phyloP scores from a whole-genome alignment of 1,140 invertebrate species.

The Chymomyza costata region DNA sequence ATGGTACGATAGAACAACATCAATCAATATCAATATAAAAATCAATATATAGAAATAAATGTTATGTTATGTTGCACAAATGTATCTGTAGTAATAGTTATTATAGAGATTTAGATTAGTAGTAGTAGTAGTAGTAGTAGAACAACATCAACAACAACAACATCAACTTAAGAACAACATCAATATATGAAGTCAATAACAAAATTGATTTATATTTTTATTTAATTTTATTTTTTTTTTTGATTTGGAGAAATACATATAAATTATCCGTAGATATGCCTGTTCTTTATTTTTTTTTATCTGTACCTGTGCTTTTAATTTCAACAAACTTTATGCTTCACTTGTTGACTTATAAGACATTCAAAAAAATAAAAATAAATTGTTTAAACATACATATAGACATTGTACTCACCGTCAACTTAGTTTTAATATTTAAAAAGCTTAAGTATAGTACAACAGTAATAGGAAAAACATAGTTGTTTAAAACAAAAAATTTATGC shows the following conservation, averaged over 20 bases:
- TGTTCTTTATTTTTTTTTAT: too few relatives aligned
- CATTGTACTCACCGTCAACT: slow-evolving; percentile 21
- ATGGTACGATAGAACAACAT: too few relatives aligned
- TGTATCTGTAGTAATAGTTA: slow-evolving; percentile 37
- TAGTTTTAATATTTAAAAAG: neutral
- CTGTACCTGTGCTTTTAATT: too few relatives aligned
- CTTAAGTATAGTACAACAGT: neutral
- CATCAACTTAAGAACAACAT: slow-evolving; percentile 67
- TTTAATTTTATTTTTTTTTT: too few relatives aligned
- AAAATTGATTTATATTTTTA: slow-evolving; percentile 50
- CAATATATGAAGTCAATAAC: slow-evolving; percentile 61
- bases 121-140: slow-evolving; percentile 52
- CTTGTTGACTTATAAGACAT: too few relatives aligned
- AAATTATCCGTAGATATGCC: slow-evolving; percentile 4
- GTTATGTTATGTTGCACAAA: slow-evolving; percentile 35
- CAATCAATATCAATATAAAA: slow-evolving; percentile 21
- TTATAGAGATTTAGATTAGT: slow-evolving; percentile 33
- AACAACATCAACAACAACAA: slow-evolving; percentile 69
- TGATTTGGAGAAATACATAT: too few relatives aligned
- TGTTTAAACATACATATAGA: slow-evolving; percentile 14
- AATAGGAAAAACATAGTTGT: neutral
- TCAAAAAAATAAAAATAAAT: slow-evolving; percentile 1
- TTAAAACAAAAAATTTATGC: too few relatives aligned
- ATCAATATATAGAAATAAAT: too few relatives aligned
- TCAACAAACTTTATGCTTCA: too few relatives aligned